A percentile compares a stretch with the other conserved stretches of the same genome.
Evolutionary conservation across 2,113 vertebrate species (phyloP).

Genomic region (Poicephalus gulielmi): DNA sequence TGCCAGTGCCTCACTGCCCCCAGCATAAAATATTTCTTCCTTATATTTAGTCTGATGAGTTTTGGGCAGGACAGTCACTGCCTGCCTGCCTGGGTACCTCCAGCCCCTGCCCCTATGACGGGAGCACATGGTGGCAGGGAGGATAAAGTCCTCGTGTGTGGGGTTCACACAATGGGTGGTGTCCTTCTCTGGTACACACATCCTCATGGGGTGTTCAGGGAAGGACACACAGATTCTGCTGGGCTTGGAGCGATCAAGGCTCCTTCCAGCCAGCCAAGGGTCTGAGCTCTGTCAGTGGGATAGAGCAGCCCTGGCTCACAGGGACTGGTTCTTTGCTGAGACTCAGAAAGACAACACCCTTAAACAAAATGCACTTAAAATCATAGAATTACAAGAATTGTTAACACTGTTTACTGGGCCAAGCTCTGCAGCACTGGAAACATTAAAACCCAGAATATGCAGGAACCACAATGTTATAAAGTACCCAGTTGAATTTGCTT

Average conservation of each 20-base stretch:
- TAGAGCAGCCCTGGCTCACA: neutral
- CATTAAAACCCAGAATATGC: neutral
- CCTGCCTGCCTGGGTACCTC: neutral
- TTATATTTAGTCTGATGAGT: neutral
- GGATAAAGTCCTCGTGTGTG: neutral
- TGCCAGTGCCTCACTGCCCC: neutral
- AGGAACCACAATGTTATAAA: neutral
- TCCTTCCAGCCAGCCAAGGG: neutral
- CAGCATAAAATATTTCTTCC: neutral
- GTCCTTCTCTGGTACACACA: neutral
- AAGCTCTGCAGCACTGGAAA: neutral
- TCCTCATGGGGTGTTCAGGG: neutral
- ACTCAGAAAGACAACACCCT: neutral
- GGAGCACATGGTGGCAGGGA: accelerated
- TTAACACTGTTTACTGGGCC: neutral
- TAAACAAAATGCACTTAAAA: neutral
- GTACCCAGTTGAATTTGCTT: neutral
- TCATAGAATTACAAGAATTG: neutral
- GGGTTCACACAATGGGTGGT: neutral
- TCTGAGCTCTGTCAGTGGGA: accelerated
- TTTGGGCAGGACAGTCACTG: neutral
- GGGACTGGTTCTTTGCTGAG: neutral
- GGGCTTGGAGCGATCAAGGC: accelerated
- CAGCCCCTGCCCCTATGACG: neutral
- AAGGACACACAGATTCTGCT: accelerated